Evolutionary conservation across 2,888 invertebrate genomes (phyloP).

Genomic region (Drosophila quasianomalipes): DNA sequence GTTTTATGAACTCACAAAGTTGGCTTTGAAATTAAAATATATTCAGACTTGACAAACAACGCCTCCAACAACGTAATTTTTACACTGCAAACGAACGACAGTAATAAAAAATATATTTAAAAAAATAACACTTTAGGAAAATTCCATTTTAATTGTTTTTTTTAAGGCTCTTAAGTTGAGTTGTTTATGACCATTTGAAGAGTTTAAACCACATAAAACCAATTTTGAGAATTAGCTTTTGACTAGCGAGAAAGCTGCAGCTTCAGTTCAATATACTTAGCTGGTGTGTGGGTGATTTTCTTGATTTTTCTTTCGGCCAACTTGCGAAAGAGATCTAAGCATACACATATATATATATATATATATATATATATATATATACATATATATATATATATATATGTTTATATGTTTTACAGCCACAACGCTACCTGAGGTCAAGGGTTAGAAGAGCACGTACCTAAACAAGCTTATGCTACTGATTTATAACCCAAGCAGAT

Average conservation of each 20-base stretch:
- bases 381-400: neutral
- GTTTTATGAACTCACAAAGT: neutral
- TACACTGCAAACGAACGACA: neutral
- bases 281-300: slow-evolving; percentile 2
- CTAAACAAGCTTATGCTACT: slow-evolving; percentile 23
- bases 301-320: neutral
- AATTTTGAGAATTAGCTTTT: neutral
- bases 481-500: slow-evolving; percentile 41
- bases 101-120: neutral
- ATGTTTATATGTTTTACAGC: neutral
- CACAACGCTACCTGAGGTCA: slow-evolving; percentile 44
- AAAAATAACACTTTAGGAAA: neutral
- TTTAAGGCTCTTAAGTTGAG: neutral
- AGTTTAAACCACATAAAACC: neutral
- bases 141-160: neutral
- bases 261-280: neutral
- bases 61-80: neutral
- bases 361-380: too few relatives aligned
- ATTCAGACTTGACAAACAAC: neutral
- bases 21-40: neutral
- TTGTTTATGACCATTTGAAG: neutral
- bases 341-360: too few relatives aligned
- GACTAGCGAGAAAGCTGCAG: neutral
- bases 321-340: neutral
- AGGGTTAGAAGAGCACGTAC: slow-evolving; percentile 49